Evolutionary conservation across 2,797 vertebrate genomes (phyloP), one percentile per base, ranked within the genome.

Genomic region (Danio kyathit): DNA sequence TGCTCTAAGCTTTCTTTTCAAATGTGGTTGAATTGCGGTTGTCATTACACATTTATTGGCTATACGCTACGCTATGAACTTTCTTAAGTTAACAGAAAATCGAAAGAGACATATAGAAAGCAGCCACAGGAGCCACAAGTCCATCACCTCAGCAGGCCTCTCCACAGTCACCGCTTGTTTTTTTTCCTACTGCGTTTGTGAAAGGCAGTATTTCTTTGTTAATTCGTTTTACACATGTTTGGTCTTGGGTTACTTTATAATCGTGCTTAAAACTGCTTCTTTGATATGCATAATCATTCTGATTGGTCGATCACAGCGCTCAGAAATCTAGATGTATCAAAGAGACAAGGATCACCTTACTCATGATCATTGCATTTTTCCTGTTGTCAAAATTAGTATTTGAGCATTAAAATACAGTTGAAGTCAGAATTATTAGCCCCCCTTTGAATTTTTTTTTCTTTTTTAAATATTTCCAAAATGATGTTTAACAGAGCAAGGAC

Each of bases 21-120:
- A 56, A 64, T 72, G 77, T 72, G 77, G 77, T 73, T 72, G 13
- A 72, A 64, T 44, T 19, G 79, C 17, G 59, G 59, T 64, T 72
- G 17, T 40, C 57, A 56, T 64, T 61, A 41, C 48, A 46, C 19
- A 46, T 80, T 80, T 73, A 80, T 63, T 72, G 59, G 40, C 77
- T 46, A 64, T 80, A 54, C 13, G 40, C 17, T 54, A 29, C 19
- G 59, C 77, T 64, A 63, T 80, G 67, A 73, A 72, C 19, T 63
- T 72, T 63, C 46, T 61, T 61, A 44, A 79, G 67, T 64, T 46
- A 56, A 64, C 70, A 80, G 40, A 80, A 80, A 80, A 80, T 56
- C 8, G 60, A 73, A 80, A 64, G 49, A 80, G 77, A 72, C 77
- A 40, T 71, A 72, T 44, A 73, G 69, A 79, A 71, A 44, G 40